Percentiles rank a stretch among this genome's conserved stretches.
Evolutionary conservation across 2,888 invertebrate genomes (phyloP).

Genomic region (Chaetoderma sp.): DNA sequence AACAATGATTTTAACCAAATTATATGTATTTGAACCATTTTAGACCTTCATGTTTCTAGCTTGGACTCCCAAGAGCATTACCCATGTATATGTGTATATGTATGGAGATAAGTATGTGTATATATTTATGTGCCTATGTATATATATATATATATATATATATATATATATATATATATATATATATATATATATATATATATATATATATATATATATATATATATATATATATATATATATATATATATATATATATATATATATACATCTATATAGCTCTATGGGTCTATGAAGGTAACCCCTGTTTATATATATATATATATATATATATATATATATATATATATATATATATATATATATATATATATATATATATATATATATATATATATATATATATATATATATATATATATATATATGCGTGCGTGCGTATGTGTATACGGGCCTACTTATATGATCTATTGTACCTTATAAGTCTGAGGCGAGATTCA

Average conservation of each 20-base stretch:
- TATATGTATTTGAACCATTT: too few species aligned
- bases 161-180: conserved; percentile 4
- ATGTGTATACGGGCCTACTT: conserved; percentile 3
- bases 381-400: neutral
- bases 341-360: neutral
- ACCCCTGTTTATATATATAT: neutral
- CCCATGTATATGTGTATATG: neutral
- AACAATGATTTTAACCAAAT: too few species aligned
- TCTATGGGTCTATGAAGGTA: neutral
- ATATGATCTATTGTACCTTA: too few species aligned
- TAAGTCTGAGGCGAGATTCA: too few species aligned
- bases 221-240: neutral
- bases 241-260: neutral
- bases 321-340: conserved; percentile 6
- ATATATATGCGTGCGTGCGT: neutral
- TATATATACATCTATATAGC: too few species aligned
- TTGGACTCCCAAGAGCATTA: too few species aligned
- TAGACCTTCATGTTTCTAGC: too few species aligned
- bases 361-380: conserved; percentile 2
- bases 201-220: neutral
- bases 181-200: neutral
- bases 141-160: neutral
- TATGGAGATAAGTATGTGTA: too few species aligned
- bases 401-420: neutral
- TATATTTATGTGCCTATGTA: too few species aligned